Base-by-base conservation (phyloP, 2,113 vertebrate genomes). In the Stegastes partitus region DNA sequence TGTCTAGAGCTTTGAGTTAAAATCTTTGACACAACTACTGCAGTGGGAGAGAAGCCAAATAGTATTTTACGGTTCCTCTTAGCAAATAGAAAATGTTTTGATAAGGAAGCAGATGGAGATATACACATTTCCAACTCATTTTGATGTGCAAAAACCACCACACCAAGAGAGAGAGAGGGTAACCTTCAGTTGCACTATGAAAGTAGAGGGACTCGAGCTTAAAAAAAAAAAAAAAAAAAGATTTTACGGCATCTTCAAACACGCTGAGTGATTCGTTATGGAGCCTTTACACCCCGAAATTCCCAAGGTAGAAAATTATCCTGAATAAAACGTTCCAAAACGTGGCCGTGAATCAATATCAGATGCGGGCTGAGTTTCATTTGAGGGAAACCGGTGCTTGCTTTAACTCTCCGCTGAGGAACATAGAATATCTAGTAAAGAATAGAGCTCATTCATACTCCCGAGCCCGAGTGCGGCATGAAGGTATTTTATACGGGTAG, bases 401-500 rank as follows among this genome's bases (percentile, higher is more conserved):
- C 50, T 86, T 78, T 68, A 70, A 65, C 59, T 71, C 42, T 70
- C 53, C 42, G 19, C 66, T 57, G 68, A 79, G 81, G 79, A 87
- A 87, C 82, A 75, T 11, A 58, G 55, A 49, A 49, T 4, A 64
- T 82, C 70, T 28, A 47, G 56, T 65, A 87, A 82, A 81, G 83
- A 83, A 75, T 50, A 47, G 53, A 85, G 74, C 77, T 80, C 74
- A 63, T 87, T 91, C 81, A 85, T 73, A 63, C 65, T 80, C 65
- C 39, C 63, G 65, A 83, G 74, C 75, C 90, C 64, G 65, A 34
- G 31, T 34, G 31, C 31, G 10, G 31, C 31, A 61, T 77, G 85
- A 90, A 83, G 56, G 77, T 77, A 71, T 89, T 92, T 92, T 80
- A 92, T 92, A 87, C 74, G 79, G 88, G 82, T 84, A 82, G 68